Conservation (phyloP, 2,888 invertebrate species). For the Ferdinandea cuprea region DNA sequence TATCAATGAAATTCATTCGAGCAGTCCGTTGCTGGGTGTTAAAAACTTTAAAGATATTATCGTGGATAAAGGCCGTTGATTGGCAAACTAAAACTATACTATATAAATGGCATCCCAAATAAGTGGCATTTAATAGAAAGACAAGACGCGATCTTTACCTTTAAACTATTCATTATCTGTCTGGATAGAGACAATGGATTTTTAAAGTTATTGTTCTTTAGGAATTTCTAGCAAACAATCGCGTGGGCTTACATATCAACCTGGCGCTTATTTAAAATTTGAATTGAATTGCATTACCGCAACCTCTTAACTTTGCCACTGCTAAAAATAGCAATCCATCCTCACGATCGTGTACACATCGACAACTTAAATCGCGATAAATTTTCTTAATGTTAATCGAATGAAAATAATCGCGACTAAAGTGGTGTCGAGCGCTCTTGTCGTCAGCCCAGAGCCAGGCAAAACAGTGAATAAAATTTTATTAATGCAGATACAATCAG, state of each 20-base stretch:
- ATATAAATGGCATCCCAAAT: too few relatives aligned
- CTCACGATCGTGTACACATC: slow-evolving; percentile 29
- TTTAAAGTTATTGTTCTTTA: too few relatives aligned
- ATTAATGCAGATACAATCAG: slow-evolving; percentile 39
- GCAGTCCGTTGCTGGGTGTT: too few relatives aligned
- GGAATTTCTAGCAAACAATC: not conserved
- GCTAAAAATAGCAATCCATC: slow-evolving; percentile 38
- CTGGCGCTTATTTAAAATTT: slow-evolving; percentile 3
- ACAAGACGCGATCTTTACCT: too few relatives aligned
- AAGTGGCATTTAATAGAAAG: too few relatives aligned
- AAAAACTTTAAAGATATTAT: too few relatives aligned
- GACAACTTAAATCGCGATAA: slow-evolving; percentile 46
- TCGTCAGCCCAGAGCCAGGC: not conserved
- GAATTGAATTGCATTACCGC: slow-evolving; percentile 21
- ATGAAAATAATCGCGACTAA: slow-evolving; percentile 59
- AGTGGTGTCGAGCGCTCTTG: slow-evolving; percentile 59
- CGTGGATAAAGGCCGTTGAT: too few relatives aligned
- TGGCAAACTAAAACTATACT: too few relatives aligned
- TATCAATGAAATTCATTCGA: slow-evolving; percentile 4
- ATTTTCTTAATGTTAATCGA: slow-evolving; percentile 63
- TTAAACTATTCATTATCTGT: too few relatives aligned
- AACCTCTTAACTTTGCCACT: not conserved
- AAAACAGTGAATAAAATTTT: slow-evolving; percentile 37
- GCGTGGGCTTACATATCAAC: not conserved
- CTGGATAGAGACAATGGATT: too few relatives aligned